A percentile compares a stretch with the other conserved stretches of the same genome.
phyloP scores from a whole-genome alignment of 1,140 invertebrate species.

The Magallana gigas region DNA sequence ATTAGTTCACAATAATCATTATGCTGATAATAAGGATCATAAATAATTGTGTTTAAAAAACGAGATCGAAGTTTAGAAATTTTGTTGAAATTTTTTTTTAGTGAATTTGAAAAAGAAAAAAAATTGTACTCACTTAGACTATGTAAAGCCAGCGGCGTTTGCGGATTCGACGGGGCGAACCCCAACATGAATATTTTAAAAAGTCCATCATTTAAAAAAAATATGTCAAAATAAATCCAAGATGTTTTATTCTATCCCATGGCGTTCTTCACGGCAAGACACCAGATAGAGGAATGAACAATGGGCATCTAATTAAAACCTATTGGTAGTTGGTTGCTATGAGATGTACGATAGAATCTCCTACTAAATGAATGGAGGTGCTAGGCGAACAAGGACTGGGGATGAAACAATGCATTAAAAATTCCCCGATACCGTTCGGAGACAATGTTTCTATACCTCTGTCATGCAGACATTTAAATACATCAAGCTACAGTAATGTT shows the following conservation, averaged over 20 bases:
- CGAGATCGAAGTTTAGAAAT: no score
- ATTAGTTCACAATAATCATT: no score
- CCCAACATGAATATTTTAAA: neutral
- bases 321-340: conserved; percentile 10
- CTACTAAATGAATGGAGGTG: neutral
- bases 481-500: neutral
- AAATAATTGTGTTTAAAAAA: no score
- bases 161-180: neutral
- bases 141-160: neutral
- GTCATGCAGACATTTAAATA: conserved; percentile 20
- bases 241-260: neutral
- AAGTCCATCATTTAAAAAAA: neutral
- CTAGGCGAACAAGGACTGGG: neutral
- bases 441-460: neutral
- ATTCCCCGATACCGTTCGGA: neutral
- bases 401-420: conserved; percentile 33
- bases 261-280: neutral
- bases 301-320: neutral
- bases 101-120: neutral
- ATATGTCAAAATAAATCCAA: neutral
- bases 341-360: conserved; percentile 20
- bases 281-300: neutral
- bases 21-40: no score
- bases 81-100: no score
- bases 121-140: neutral